Evolutionary conservation across 2,113 vertebrate species (phyloP).

Genomic region (Stigmatopora nigra): DNA sequence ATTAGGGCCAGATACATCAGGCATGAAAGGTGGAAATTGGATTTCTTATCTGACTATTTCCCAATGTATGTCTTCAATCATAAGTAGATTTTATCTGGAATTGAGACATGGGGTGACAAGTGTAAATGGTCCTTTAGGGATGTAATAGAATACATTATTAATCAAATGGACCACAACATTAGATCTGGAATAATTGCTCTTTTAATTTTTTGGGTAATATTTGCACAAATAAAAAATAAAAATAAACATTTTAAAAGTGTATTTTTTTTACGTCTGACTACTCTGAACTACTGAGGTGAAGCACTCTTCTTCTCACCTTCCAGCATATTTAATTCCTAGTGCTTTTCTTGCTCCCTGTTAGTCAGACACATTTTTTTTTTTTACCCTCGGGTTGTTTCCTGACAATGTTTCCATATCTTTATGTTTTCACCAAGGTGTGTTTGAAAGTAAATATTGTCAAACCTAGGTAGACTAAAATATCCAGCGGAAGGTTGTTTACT

Average conservation of each 20-base stretch:
- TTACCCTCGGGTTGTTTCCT: slow-evolving; percentile 24
- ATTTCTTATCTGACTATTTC: slow-evolving; percentile 18
- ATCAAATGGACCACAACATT: not conserved
- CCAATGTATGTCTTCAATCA: slow-evolving; percentile 6
- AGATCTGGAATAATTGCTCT: not conserved
- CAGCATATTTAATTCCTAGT: slow-evolving; percentile 15
- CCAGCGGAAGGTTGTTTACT: slow-evolving; percentile 6
- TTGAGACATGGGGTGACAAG: slow-evolving; percentile 2
- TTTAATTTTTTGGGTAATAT: not conserved
- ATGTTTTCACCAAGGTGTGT: slow-evolving; percentile 15
- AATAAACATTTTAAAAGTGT: slow-evolving; percentile 1
- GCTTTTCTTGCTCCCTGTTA: slow-evolving; percentile 24
- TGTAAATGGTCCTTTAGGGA: not conserved
- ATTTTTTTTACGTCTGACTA: slow-evolving; percentile 8
- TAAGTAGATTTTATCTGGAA: slow-evolving; percentile 4
- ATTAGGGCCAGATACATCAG: slow-evolving; percentile 1
- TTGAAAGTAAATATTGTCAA: slow-evolving; percentile 3
- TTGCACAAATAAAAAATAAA: too few relatives aligned
- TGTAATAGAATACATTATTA: slow-evolving; percentile 2
- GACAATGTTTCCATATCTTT: slow-evolving; percentile 22
- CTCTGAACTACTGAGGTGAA: slow-evolving; percentile 2
- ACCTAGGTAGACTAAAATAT: slow-evolving; percentile 7
- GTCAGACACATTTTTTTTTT: slow-evolving; percentile 22
- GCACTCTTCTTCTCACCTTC: slow-evolving; percentile 14
- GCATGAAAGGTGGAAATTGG: slow-evolving; percentile 18